Base-by-base conservation (phyloP, 2,888 invertebrate species). In the Ophonus ardosiacus region DNA sequence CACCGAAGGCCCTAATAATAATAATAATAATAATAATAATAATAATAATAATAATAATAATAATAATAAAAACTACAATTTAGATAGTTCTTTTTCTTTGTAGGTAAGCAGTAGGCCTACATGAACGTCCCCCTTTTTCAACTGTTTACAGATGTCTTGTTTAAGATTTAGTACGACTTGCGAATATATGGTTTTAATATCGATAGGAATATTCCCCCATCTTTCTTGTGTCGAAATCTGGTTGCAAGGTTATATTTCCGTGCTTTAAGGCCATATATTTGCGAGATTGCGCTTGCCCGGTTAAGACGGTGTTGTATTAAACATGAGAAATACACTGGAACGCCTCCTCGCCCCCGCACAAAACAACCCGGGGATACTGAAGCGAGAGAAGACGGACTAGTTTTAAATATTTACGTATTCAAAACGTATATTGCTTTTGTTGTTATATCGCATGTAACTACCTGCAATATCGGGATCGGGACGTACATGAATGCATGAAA, bases 121-220 rank as follows among this genome's bases (percentile, higher is more conserved):
- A 31, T 68, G 31, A 15, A 68, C 13, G 15, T 13, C 68, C 63
- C 63, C n/a, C 38, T 15, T 31, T 17, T 13, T 68, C 31, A 68
- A 68, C 38, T 79, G 79, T 79, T 31, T 79, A 59, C 79, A 31
- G 40, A 65, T 81, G 81, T 81, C 65, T 24, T 65, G 65, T 17
- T 15, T 38, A 13, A 59, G 43, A 81, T 61, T 43, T 82, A 82
- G 68, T 56, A 51, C 56, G 82, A 71, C 82, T 24, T 51, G n/a
- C 59, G 76, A 83, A 83, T 76, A 83, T 15, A 83, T 83, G 74
- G 83, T 76, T 83, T 76, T 76, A 83, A 83, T 83, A 76, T 83
- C 83, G 83, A 76, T 83, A 83, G 31, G 76, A 83, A 61, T 74
- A 83, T 83, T 83, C 71, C 59, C 40, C 61, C 74, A 83, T 83